Evolutionary conservation across 2,797 vertebrate genomes (phyloP), one percentile per base, ranked within the genome.

Genomic region (Danio jaintianensis): DNA sequence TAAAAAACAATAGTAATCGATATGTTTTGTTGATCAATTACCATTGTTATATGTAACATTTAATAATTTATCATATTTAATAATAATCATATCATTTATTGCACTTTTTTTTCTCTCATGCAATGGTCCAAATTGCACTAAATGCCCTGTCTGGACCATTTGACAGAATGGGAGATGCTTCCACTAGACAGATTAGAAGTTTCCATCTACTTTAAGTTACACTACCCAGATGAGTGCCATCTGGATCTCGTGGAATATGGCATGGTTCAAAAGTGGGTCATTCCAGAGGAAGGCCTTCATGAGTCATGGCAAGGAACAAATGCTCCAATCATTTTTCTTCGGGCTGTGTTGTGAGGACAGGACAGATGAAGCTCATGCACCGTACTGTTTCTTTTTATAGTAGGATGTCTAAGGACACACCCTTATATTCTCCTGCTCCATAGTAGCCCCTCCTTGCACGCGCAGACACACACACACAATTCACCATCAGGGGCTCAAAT

Each of bases 261-360:
- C 64, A 76, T 4, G 61, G 78, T 63, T 68, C 59, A 87, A 68
- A 85, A 85, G 58, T 81, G 82, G 85, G 86, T 78, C 83, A 86
- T 74, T 73, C 55, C 11, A 64, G 80, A 85, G 66, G 64, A 73
- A 79, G 78, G 58, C 55, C 55, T 52, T 47, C 56, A 64, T 74
- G 63, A 79, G 50, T 80, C 53, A 70, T 63, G 66, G 50, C 42
- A 22, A 75, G 74, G 75, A 87, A 85, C 85, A 86, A 86, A 85
- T 82, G 80, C 67, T 73, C 80, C 83, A 86, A 52, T 82, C 13
- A 84, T 84, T 66, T 82, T 75, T 78, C 76, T 73, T 50, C 16
- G 1, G 59, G 81, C 76, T 75, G 56, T 52, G 64, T 45, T 63
- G 67, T 67, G 53, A 78, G 69, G 82, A 81, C 47, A 71, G 38